Conservation (phyloP, 2,797 vertebrate genomes). For the Mormyrus hasselquistii region DNA sequence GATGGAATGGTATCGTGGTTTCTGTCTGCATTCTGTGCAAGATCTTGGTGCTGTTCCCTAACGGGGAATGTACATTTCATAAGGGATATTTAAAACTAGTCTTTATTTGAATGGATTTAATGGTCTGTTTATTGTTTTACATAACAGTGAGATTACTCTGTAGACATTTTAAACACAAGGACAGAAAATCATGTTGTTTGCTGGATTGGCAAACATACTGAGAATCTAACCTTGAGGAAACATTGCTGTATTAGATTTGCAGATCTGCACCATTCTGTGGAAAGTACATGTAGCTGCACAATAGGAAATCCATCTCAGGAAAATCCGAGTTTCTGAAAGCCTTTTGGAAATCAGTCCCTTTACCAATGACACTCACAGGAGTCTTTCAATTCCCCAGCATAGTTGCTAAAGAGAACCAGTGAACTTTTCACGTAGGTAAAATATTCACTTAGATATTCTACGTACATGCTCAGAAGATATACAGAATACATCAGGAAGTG, state of each 20-base stretch:
- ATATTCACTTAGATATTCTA: background rate
- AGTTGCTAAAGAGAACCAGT: background rate
- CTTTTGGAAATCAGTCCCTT: background rate
- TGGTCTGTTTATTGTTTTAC: background rate
- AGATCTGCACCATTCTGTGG: background rate
- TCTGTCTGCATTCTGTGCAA: background rate
- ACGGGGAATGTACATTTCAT: background rate
- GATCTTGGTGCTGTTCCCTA: background rate
- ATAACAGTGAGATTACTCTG: background rate
- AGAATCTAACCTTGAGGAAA: background rate
- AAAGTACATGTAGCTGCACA: too few relatives aligned
- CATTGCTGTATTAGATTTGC: background rate
- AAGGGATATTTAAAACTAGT: background rate
- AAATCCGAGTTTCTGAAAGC: background rate
- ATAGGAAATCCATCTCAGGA: background rate
- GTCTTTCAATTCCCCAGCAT: background rate
- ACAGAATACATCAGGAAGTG: background rate
- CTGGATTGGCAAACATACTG: background rate
- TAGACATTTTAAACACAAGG: background rate
- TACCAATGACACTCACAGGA: background rate
- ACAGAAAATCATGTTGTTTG: background rate
- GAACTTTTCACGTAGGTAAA: background rate
- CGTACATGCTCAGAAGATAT: background rate
- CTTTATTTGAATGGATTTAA: background rate
- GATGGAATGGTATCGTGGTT: background rate